Conservation (phyloP, 1,140 invertebrate species). For the Brachionus plicatilis region DNA sequence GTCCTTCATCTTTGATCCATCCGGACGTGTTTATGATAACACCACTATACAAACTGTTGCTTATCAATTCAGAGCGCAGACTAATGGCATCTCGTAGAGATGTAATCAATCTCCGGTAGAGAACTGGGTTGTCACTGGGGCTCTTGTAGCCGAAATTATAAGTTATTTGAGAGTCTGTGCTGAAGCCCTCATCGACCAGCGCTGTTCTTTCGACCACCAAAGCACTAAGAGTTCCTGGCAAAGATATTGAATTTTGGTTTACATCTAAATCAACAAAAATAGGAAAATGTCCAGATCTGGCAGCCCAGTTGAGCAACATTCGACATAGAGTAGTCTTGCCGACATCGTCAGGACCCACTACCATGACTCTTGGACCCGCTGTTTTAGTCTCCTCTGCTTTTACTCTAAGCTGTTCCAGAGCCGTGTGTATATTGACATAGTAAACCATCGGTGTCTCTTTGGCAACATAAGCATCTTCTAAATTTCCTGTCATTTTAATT, state of each 20-base stretch:
- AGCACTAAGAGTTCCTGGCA: constrained; percentile 83
- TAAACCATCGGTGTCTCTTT: constrained; percentile 93
- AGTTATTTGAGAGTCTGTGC: constrained; percentile 66
- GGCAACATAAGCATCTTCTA: constrained; percentile 60
- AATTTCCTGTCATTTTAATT: constrained; percentile 33
- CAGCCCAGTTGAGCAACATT: constrained; percentile 72
- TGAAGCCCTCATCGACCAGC: constrained; percentile 78
- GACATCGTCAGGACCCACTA: constrained; percentile 89
- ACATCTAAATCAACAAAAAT: constrained; percentile 94
- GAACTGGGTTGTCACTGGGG: constrained; percentile 69
- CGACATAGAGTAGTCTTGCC: constrained; percentile 85
- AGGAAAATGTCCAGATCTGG: constrained; percentile 64
- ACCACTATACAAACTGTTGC: constrained; percentile 77
- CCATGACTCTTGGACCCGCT: constrained; percentile 62
- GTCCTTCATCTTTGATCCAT: constrained; percentile 80
- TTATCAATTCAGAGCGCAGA: constrained; percentile 75
- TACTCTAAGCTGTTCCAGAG: constrained; percentile 77
- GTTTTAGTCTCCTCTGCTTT: constrained; percentile 67
- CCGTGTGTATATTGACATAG: constrained; percentile 89
- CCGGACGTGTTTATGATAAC: constrained; percentile 96
- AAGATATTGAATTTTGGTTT: constrained; percentile 71
- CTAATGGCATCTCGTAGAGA: constrained; percentile 76
- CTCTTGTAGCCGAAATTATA: constrained; percentile 86
- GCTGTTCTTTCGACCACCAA: constrained; percentile 81
- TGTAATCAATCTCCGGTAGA: constrained; percentile 77